Base-by-base conservation (phyloP, 2,113 vertebrate species). In the Onychorhynchus coronatus region DNA sequence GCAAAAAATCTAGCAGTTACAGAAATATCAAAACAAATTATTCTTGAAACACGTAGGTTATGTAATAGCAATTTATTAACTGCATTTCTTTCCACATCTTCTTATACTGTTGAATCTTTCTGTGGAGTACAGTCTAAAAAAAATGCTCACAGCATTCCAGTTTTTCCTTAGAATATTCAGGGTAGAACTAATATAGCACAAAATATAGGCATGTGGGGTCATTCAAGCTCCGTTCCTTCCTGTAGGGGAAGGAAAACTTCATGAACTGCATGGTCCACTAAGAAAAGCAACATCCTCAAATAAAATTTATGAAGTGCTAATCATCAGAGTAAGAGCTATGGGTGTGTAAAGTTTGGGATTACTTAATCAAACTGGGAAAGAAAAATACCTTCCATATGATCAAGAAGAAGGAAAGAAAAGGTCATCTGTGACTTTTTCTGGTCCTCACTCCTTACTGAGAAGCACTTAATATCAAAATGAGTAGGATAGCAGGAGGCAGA, bases 21-120 rank as follows among this genome's bases (percentile, higher is more conserved):
- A 80, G 75, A 96, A 96, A 77, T 83, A 85, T 77, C 47, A 80
- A 88, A 96, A 46, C 62, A 93, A 95, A 94, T 82, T 90, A 71
- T 67, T 94, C 75, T 56, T 74, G 28, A 74, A 55, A 73, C 55
- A 94, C 83, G 85, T 86, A 88, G 50, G 35, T 94, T 95, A 88
- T 1, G 2, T 84, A 95, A 92, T 16, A 58, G 5, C 66, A 88
- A 93, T 86, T 88, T 68, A 95, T 89, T 91, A 90, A 58, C 33
- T 86, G 20, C 4, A 63, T 74, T 89, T 84, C 44, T 66, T 86
- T 88, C 24, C 68, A 83, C 91, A 88, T 35, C 53, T 85, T 67
- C 63, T 71, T 58, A 66, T 5, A 73, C 12, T 72, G 31, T 84
- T 68, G 37, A 88, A 77, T 63, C 10, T 1, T 81, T 91, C 39